Evolutionary conservation across 2,888 invertebrate species (phyloP), one percentile per base, ranked within the genome.

Genomic region (Yponomeuta sedellus): DNA sequence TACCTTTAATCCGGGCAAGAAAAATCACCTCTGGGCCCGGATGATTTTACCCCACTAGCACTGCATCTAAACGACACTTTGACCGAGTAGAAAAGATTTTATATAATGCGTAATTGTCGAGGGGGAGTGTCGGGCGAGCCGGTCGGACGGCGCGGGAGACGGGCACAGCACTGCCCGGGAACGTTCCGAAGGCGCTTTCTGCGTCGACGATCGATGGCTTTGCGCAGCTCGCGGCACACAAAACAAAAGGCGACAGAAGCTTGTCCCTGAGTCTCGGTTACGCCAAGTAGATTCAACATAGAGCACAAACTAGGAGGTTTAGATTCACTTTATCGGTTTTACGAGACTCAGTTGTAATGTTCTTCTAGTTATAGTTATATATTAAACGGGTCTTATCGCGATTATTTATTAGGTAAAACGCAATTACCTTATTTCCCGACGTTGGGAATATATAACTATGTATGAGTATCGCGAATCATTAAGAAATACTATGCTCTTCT

Each of bases 151-250:
- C 28, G 28, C 16, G 77, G 76, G 63, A 68, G 70, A 52, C 65
- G 34, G 75, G 73, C 75, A 74, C 81, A 79, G 79, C 81, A 88
- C 89, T 86, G 87, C 78, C 86, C 78, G 81, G 86, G 85, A 73
- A 73, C 77, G 79, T 80, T 82, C 77, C 75, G 78, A 59, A 63
- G 64, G 68, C 68, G 67, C 69, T 66, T 67, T 61, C 69, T 67
- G 67, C 68, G 71, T 70, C 69, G 66, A 72, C 74, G 80, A 89
- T 91, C 90, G 88, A 89, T 90, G 77, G 82, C 56, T 75, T 72
- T 83, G 86, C 91, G 91, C 91, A 86, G 79, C 84, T 79, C 76
- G 6, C 34, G 77, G 73, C 66, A 81, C 67, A 78, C 72, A 52
- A 52, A 52, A 52, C 16, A 52, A 52, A 16, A 16, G 12, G 5